Evolutionary conservation across 2,888 invertebrate species (phyloP).

Genomic region (Schizaphis graminum): DNA sequence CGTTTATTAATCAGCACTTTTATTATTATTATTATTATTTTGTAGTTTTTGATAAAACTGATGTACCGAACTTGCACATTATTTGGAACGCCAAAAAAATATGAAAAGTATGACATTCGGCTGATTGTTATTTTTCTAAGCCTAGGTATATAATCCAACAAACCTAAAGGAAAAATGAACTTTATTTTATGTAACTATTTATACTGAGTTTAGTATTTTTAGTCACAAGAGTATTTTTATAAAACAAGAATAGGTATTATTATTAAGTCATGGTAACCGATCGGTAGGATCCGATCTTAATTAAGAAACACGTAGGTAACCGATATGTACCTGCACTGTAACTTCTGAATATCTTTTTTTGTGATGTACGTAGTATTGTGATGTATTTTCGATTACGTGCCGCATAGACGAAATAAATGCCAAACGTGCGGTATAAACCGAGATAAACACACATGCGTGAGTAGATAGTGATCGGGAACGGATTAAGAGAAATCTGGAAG

Average conservation of each 20-base stretch:
- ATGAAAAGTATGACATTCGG: neutral
- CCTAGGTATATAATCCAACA: neutral
- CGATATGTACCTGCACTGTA: neutral
- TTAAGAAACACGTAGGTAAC: neutral
- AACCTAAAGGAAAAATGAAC: neutral
- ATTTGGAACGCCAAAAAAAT: neutral
- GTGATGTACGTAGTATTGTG: neutral
- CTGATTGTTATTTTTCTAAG: neutral
- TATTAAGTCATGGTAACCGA: neutral
- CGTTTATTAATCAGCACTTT: neutral
- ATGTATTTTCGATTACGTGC: neutral
- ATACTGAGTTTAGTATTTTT: neutral
- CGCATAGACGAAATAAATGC: neutral
- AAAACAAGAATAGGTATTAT: neutral
- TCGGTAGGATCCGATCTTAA: neutral
- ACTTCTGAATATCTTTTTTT: neutral
- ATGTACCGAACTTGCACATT: neutral
- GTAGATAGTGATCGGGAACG: neutral
- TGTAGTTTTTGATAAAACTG: neutral
- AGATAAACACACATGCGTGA: neutral
- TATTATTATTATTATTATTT: conserved; percentile 1
- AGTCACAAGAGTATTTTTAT: neutral
- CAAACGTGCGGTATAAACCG: neutral
- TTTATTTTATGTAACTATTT: neutral
- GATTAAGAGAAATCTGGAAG: neutral